Evolutionary conservation across 1,140 invertebrate genomes (phyloP), one percentile per base, ranked within the genome.

Genomic region (Apis cerana): DNA sequence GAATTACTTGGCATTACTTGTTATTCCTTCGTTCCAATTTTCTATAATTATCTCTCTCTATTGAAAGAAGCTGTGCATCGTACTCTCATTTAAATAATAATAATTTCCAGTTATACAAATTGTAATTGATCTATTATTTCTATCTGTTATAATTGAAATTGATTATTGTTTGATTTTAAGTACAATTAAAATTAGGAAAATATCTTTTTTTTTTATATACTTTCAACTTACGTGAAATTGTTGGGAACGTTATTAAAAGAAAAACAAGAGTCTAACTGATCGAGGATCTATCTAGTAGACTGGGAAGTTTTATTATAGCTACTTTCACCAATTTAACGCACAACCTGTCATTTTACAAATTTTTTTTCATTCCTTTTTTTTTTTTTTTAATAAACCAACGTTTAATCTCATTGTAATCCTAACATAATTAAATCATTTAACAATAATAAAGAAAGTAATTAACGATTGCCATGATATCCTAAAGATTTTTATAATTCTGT

Each of bases 281-380:
- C 19, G 64, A 50, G 54, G 59, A 79, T 78, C 80, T 23, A 64
- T 33, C 33, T 58, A 33, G 17, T n/a, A 56, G 54, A 27, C 50
- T 56, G 43, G 33, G 15, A 50, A 67, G 75, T 75, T 70, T 64
- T 70, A 83, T 87, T 81, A 78, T 19, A 78, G 64, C 64, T 21
- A 80, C 87, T 88, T 88, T 88, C 87, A 85, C 87, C 78, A 71
- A 85, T 85, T 75, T 65, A 85, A 50, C 62, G 56, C 27, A 56
- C 58, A 76, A 75, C 79, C n/a, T 54, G 62, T 77, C 62, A 76
- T 80, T 74, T 61, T 27, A n/a, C 19, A 59, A 54, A 43, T 43
- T 68, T 56, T 79, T 43, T 43, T 43, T 43, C 33, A 43, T 43
- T 43, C 5, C 33, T 43, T 7, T 43, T 43, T 43, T 43, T 7